These are phyloP conservation scores for Crax fasciolata DNA, from an alignment of 2,797 vertebrate species.

Conservation along the genomic window DNA sequence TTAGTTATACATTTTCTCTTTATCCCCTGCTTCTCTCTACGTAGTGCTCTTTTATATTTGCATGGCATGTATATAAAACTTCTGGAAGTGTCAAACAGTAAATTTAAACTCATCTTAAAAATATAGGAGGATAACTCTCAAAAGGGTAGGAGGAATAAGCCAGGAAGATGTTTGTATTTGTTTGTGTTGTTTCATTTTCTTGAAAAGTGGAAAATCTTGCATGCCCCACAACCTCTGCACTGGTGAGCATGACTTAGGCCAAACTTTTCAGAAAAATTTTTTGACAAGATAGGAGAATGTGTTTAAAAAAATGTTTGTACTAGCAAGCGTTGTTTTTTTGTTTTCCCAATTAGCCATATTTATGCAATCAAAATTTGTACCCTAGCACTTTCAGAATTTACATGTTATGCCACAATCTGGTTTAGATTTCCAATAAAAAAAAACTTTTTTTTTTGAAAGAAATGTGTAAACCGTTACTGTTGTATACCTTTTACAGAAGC, in stretches of 20 bases:
- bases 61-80: neutral
- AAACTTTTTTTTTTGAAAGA: conserved; percentile 19
- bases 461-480: neutral
- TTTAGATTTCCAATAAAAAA: neutral
- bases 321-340: neutral
- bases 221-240: neutral
- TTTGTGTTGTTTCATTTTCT: neutral
- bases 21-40: neutral
- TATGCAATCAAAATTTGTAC: neutral
- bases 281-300: neutral
- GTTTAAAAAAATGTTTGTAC: neutral
- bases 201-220: neutral
- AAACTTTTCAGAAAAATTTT: neutral
- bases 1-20: neutral
- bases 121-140: neutral
- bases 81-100: neutral
- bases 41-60: neutral
- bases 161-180: rapidly evolving
- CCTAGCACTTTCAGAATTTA: neutral
- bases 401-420: neutral
- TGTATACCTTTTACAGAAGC: neutral
- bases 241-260: neutral
- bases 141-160: neutral
- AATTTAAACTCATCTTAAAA: neutral
- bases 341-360: neutral